Conservation (phyloP, 2,797 vertebrate species). For the Loriculus beryllinus region DNA sequence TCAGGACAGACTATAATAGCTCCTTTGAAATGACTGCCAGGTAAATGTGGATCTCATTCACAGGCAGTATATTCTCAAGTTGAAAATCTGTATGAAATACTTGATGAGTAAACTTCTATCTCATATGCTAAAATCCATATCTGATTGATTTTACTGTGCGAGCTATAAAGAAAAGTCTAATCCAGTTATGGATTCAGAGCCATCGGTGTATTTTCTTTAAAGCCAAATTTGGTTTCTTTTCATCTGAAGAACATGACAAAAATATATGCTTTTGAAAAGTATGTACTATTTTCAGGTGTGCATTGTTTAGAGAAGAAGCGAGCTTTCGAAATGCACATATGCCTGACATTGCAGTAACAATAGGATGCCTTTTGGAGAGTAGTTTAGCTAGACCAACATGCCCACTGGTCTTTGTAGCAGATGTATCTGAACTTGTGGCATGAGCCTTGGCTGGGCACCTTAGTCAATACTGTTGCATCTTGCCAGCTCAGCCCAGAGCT, state of each 20-base stretch:
- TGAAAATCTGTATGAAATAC: slow-evolving; percentile 51
- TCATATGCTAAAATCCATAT: slow-evolving; percentile 51
- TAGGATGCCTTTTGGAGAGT: not conserved
- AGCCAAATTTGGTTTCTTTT: not conserved
- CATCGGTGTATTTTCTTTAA: not conserved
- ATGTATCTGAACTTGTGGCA: not conserved
- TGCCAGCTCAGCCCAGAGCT: not conserved
- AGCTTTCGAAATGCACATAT: not conserved
- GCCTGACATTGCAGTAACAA: not conserved
- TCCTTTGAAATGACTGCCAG: slow-evolving; percentile 49
- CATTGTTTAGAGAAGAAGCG: not conserved
- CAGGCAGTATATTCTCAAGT: slow-evolving; percentile 34
- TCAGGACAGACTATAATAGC: slow-evolving; percentile 58
- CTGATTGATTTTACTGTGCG: slow-evolving; percentile 49
- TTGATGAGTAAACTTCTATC: slow-evolving; percentile 54
- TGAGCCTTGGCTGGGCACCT: not conserved
- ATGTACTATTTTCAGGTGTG: not conserved
- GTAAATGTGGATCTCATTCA: slow-evolving; percentile 35
- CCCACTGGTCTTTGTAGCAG: not conserved
- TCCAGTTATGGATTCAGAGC: not conserved
- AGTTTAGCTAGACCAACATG: not conserved
- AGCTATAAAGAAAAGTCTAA: slow-evolving; percentile 41
- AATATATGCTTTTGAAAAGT: not conserved
- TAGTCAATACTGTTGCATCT: not conserved
- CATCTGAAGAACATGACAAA: not conserved